Base-by-base conservation (phyloP, 64 coral and sea anemone genomes). In the Dendronephthya gigantea region DNA sequence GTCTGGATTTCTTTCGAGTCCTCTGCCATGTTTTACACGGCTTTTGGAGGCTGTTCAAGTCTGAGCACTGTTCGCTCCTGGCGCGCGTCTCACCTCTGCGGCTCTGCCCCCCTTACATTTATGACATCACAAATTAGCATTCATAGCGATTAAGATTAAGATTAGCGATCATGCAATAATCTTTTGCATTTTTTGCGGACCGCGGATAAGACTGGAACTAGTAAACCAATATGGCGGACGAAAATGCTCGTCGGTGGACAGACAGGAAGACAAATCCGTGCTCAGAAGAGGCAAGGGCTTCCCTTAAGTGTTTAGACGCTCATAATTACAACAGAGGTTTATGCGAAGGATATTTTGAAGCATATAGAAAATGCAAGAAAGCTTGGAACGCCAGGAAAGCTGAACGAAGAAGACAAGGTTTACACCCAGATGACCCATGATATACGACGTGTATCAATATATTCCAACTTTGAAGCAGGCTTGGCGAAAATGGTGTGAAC, bases 371-470 rank as follows among this genome's bases (percentile, higher is more conserved):
- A 40, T 98, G 95, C 40, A 98, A 93, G 49, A 98, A 93, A 83
- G 92, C 95, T 88, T 98, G 95, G 95, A 98, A 98, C 28, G 87
- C 91, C 43, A 87, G 90, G 76, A 98, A 90, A 81, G 87, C 95
- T 23, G 92, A 91, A 31, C 17, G 95, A 35, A 91, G 95, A 59
- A 68, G 92, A 27, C 84, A 88, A 81, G 95, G 95, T 0, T 35
- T 98, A 3, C 92, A 89, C 2, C 86, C 89, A 9, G 85, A 92
- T 66, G 95, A 93, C 43, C 91, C 91, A 35, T 79, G 36, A 39
- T 15, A 19, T 45, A 45, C 41, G 11, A 45, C 41, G 11, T 45
- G 11, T 45, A 45, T 4, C 4, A 45, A 11, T 45, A 45, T 11
- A 45, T 45, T n/a, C n/a, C n/a, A n/a, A 45, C 41, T 45, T 45